Evolutionary conservation across 2,113 vertebrate species (phyloP), one percentile per base, ranked within the genome.

Genomic region (Penelope pileata): DNA sequence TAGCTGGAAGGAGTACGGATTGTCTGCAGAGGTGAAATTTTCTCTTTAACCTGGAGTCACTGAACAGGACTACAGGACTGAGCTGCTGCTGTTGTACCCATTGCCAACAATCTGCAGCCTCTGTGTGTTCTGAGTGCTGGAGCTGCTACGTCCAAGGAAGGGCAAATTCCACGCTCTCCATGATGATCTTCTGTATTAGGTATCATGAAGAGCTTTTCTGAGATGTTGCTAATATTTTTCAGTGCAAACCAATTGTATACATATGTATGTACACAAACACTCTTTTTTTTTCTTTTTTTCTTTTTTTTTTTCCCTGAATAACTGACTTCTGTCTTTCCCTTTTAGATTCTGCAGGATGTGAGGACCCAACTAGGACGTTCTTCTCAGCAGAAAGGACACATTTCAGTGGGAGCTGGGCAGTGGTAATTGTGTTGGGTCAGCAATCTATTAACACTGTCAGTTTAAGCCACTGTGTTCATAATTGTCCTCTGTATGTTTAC

Each of bases 401-500:
- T 50, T 13, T 34, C 58, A 85, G 87, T 83, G 85, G 95, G 95
- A 95, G 95, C 19, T 80, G 48, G 84, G 74, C 48, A 51, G 40
- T 9, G 67, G 40, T 27, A 80, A 63, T 83, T 63, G 29, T 83
- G 42, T 72, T 94, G 87, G 82, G 72, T 90, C 91, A 96, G 87
- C 94, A 90, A 1, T 83, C 64, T 77, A 66, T 81, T 94, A 94
- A 93, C 87, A 70, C 79, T 12, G 36, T 32, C 72, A 70, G 54
- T 86, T 94, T 88, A 90, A 87, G 54, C 34, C 73, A 56, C 63
- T 0, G 0, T 80, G 90, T 70, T 73, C 29, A 24, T 87, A 77
- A 93, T 73, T 95, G 94, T 83, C 81, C 77, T 80, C 59, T 73
- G 36, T 16, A 60, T 91, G 78, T 96, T 94, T 94, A 83, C 58